Base-by-base conservation (phyloP, 2,113 vertebrate genomes). In the Burhinus oedicnemus region DNA sequence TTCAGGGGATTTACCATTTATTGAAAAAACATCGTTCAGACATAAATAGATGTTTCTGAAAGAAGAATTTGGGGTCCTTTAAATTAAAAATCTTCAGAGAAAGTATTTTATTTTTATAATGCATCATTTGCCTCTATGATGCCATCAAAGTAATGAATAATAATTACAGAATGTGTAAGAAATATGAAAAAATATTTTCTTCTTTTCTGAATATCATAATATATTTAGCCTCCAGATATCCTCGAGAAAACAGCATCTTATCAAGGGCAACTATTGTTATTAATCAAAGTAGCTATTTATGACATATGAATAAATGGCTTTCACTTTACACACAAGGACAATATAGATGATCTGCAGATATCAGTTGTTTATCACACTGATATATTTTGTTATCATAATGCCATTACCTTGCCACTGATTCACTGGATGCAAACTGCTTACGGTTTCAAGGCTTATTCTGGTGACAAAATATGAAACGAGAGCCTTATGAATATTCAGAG, bases 251-350 rank as follows among this genome's bases (percentile, higher is more conserved):
- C 15, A 60, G 29, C 74, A 74, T 89, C 81, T 90, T 89, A 80
- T 93, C 95, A 85, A 83, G 68, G 78, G 45, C 61, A 90, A 68
- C 85, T 91, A 93, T 84, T 77, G 45, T 70, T 88, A 97, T 97
- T 96, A 95, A 96, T 97, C 96, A 97, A 97, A 97, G 44, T 61
- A 60, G 57, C 69, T 91, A 88, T 78, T 96, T 86, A 80, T 90
- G 94, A 80, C 91, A 94, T 89, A 82, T 92, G 83, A 97, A 97
- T 93, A 95, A 96, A 97, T 95, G 83, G 71, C 87, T 97, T 97
- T 97, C 84, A 87, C 93, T 97, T 94, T 77, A 80, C 68, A 18
- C 83, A 69, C 90, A 96, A 98, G 97, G 91, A 93, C 83, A 92
- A 65, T 93, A 78, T 8, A 96, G 91, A 94, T 55, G 82, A 96